Base-by-base conservation (phyloP, 1,140 invertebrate species). In the Archivesica marissinica region DNA sequence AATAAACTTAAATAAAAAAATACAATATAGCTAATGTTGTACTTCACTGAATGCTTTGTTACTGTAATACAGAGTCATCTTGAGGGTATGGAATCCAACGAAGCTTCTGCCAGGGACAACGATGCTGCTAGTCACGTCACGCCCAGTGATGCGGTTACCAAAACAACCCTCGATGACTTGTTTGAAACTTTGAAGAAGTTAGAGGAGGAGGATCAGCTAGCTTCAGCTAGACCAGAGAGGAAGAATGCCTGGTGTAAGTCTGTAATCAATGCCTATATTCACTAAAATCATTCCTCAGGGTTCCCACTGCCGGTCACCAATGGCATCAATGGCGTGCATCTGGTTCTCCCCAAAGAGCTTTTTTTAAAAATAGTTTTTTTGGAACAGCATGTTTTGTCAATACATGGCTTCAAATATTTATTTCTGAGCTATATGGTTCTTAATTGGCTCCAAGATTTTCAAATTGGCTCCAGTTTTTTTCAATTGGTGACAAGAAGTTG, bases 171-270 rank as follows among this genome's bases (percentile, higher is more conserved):
- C 11, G 90, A 93, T 70, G 93, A 94, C 70, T 85, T 94, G 17
- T 89, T 93, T 85, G 89, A 92, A 66, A 94, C 93, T 9, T 87
- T 94, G 50, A 93, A 92, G 68, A 92, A 93, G 75, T 79, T 94
- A 50, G 93, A 93, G 84, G 93, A 90, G 64, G 93, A 94, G 28
- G 93, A 93, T 59, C 88, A 91, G 23, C 81, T 93, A 17, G 84
- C 87, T 9, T 77, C 91, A 11, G 86, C 88, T 56, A 86, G 88
- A 33, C 83, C 89, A 52, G 89, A 90, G 39, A 92, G 88, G 78
- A 93, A 91, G 50, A 88, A 90, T 80, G 86, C 87, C 15, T 93
- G 92, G 91, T 90, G 92, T 93, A 91, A 90, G 92, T 90, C 4
- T 25, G 7, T 47, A 17, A 47, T 47, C 41, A 47, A 9, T 7